Base-by-base conservation (phyloP, 2,888 invertebrate genomes). In the Spilarctia lutea region DNA sequence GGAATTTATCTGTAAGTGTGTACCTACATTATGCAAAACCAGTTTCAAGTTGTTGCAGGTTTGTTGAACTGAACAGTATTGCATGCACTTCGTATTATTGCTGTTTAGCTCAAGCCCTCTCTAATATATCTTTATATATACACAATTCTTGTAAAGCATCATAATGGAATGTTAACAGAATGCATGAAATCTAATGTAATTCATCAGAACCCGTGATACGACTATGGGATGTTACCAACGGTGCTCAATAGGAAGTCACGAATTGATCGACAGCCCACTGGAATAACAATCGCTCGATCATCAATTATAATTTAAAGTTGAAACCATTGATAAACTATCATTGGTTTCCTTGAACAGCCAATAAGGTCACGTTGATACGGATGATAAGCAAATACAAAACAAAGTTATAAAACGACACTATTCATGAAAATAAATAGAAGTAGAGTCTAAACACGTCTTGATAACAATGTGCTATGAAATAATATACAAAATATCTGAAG, bases 171-270 rank as follows among this genome's bases (percentile, higher is more conserved):
- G 30, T 35, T 30, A 71, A 72, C 71, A 52, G 10, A 24, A 56
- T n/a, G 52, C 24, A 52, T 52, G 20, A 24, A 52, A 24, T 20
- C 8, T 52, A 52, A 52, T 24, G 52, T 52, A 0, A 52, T 80
- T 77, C 73, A 85, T 85, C 75, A 81, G 75, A 81, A 86, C 85
- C 80, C 85, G 75, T 81, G 81, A 74, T 79, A 79, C 79, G 70
- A 77, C 75, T 72, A 70, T 79, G 73, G 83, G 79, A 83, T 80
- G 80, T 79, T 77, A 71, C 77, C 75, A 72, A 72, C 76, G 68
- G 30, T 30, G 35, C 76, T 60, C 73, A 75, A 68, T 75, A 71
- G 75, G 83, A 80, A 79, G 77, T 80, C 82, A 82, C 77, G 76
- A 82, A 80, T 77, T 35, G 45, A 70, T 56, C 35, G 45, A n/a